Base-by-base conservation (phyloP, 2,113 vertebrate genomes). In the Bagarius yarrelli region DNA sequence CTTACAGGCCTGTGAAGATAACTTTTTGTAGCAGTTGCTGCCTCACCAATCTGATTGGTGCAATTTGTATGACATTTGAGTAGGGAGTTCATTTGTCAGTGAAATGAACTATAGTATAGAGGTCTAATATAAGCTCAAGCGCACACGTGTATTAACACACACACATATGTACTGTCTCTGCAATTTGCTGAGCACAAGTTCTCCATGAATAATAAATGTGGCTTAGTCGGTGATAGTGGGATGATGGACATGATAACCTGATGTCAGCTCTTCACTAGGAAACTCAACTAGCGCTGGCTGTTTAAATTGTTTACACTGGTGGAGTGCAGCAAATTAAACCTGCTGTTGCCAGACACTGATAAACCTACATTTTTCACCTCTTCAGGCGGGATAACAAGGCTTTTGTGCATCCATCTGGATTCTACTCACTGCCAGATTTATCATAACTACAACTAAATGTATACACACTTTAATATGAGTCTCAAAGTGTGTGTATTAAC, bases 161-260 rank as follows among this genome's bases (percentile, higher is more conserved):
- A 67, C 50, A 67, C 75, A 50, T 40, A 47, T 47, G 1, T 47
- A 72, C 71, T 66, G 84, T 83, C 63, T 74, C 78, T 72, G 73
- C 84, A 85, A 85, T 83, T 83, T 85, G 77, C 82, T 73, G 77
- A 77, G 84, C 73, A 80, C 61, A 74, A 80, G 57, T 47, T 78
- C 64, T 80, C 40, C 78, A 83, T 85, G 77, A 85, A 85, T 85
- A 85, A 85, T 85, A 85, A 66, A 85, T 85, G 81, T 83, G 84
- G 74, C 81, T 80, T 83, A 71, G 84, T 77, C 73, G 80, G 84
- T 85, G 81, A 76, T 80, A 80, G 84, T 76, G 73, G 81, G 79
- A 83, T 83, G 84, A 85, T 85, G 84, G 82, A 85, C 84, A 83
- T 76, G 84, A 85, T 80, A 85, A 82, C 81, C 84, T 85, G 84